Base-by-base conservation (phyloP, 2,888 invertebrate genomes). In the Cephus sareptanus region DNA sequence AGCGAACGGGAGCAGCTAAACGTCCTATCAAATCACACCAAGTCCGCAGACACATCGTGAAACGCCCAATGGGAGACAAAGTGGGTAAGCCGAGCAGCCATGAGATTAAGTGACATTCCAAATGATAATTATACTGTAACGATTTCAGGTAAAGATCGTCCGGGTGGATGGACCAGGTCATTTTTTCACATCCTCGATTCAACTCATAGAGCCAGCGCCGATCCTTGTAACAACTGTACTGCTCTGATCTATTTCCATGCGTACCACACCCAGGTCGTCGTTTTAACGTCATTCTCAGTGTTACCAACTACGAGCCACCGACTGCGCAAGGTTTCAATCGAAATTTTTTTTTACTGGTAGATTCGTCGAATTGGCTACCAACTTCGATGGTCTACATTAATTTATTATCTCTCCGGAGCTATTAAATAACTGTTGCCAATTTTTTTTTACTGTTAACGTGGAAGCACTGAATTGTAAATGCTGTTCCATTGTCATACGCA, bases 1-100 rank as follows among this genome's bases (percentile, higher is more conserved):
- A 33, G 31, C 31, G 37, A 37, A 73, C 76, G 40, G 73, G 35
- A 34, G 76, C 76, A 35, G 73, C 33, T 74, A 56, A 68, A 35
- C 78, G 71, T 34, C 34, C 12, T 31, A 71, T 71, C 56, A 71
- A 71, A 71, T 71, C 71, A 56, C 56, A 56, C 56, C 9, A 9
- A 23, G 56, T 56, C 56, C 56, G 23, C 56, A 15, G 12, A 34
- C 71, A 31, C 71, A 34, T 34, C 71, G 31, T 31, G 15, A 33
- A 71, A 13, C 71, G 71, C 34, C 31, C 34, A 23, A 23, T 31
- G 31, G 71, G 31, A 23, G 1, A 71, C 33, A 33, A 71, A 31
- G 31, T 33, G 71, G 12, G 12, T 15, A 33, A 34, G 31, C 71
- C 31, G 4, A 11, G 3, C 33, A 71, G 15, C 2, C 31, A 33